Percentiles rank a stretch among this genome's conserved stretches.
These are phyloP conservation scores for Drosophila mayaguana DNA, from an alignment of 2,888 invertebrate species.

Conservation along the genomic window DNA sequence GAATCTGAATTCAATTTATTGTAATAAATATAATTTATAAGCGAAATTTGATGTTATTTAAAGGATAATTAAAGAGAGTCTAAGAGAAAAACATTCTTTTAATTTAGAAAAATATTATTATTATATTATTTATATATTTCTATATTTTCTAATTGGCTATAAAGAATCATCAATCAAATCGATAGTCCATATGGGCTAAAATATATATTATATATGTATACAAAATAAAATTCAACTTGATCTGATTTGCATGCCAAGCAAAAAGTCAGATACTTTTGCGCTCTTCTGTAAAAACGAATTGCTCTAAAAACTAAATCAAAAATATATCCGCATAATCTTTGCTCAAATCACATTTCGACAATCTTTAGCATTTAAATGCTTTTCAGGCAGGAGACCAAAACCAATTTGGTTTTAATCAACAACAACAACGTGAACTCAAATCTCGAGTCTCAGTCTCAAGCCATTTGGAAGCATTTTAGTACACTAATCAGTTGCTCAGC, in stretches of 20 bases:
- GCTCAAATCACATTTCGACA: background rate
- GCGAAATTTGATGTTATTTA: too few species aligned
- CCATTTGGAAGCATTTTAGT: constrained; percentile 53
- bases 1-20: too few species aligned
- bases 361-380: background rate
- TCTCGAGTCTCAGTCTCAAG: constrained; percentile 26
- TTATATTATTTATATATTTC: too few species aligned
- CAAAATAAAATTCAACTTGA: background rate
- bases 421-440: constrained; percentile 24
- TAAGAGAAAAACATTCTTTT: too few species aligned
- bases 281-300: background rate
- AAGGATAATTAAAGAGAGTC: too few species aligned
- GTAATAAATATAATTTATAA: too few species aligned
- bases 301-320: background rate
- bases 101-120: too few species aligned
- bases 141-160: too few species aligned
- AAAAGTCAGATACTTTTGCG: background rate
- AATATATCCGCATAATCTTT: background rate
- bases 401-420: constrained; percentile 51
- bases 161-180: too few species aligned
- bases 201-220: too few species aligned
- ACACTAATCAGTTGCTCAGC: constrained; percentile 66
- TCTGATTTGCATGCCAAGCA: background rate
- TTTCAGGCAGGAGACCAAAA: background rate
- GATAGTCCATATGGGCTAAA: too few species aligned